A percentile compares a stretch with the other conserved stretches of the same genome.
Conservation (phyloP, 53 echinoderm and acorn worm species). For the Henricia sp. region DNA sequence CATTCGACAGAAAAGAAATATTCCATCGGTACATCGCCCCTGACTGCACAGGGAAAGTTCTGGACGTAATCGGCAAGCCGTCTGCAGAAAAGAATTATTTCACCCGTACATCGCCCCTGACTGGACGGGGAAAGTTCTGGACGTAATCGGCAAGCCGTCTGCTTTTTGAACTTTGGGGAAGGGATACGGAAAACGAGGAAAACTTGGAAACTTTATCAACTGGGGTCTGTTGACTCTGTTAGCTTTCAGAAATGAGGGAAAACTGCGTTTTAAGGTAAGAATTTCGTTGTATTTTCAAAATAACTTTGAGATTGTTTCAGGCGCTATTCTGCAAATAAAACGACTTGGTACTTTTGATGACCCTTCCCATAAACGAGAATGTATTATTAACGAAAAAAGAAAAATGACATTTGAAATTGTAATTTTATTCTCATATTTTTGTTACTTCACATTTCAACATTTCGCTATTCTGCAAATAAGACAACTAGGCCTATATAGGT, state of each 20-base stretch:
- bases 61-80: not conserved
- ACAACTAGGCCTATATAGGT: not conserved
- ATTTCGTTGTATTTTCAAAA: no score
- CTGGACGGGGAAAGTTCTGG: not conserved
- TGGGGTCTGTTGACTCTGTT: conserved; percentile 50
- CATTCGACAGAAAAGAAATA: not conserved
- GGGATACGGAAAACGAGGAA: not conserved
- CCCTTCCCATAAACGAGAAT: no score
- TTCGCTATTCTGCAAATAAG: not conserved
- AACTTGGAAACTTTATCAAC: conserved; percentile 35
- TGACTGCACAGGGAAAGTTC: not conserved
- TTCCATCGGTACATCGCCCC: not conserved
- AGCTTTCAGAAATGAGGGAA: conserved; percentile 8
- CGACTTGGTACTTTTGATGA: not conserved
- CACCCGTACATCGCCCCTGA: not conserved
- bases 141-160: not conserved
- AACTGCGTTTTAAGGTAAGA: conserved; percentile 36
- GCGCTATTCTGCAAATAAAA: not conserved
- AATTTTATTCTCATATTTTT: not conserved
- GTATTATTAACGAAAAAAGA: no score
- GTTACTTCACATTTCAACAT: not conserved
- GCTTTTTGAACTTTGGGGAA: not conserved
- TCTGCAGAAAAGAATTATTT: not conserved
- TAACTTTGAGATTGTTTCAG: no score
- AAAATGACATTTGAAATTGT: no score